Evolutionary conservation across 1,140 invertebrate species (phyloP).

Genomic region (Brachionus manjavacas): DNA sequence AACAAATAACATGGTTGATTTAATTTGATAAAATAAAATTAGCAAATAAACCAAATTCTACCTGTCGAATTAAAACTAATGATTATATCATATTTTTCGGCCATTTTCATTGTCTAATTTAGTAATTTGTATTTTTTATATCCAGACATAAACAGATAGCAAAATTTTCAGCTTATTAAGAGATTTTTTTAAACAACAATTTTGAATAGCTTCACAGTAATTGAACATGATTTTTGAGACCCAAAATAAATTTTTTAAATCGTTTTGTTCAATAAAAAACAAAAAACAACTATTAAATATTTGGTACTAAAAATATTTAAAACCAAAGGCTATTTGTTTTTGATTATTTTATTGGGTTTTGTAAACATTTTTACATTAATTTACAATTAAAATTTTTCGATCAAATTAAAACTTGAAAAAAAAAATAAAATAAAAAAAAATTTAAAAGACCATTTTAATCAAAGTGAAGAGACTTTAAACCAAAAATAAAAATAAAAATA

Average conservation of each 20-base stretch:
- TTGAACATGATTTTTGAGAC: too few species aligned
- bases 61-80: too few species aligned
- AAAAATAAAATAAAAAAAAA: neutral
- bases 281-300: neutral
- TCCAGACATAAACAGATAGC: neutral
- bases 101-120: neutral
- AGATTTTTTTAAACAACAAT: neutral
- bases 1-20: neutral
- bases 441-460: slow-evolving; percentile 15
- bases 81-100: neutral
- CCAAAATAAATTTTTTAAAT: too few species aligned
- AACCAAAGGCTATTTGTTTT: neutral
- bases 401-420: neutral
- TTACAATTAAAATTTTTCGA: slow-evolving; percentile 22
- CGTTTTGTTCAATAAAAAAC: neutral
- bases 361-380: slow-evolving; percentile 9
- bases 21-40: neutral
- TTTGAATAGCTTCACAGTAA: neutral
- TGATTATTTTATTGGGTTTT: slow-evolving; percentile 20
- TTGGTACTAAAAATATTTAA: neutral
- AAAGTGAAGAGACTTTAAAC: neutral
- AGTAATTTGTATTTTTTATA: neutral
- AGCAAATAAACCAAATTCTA: neutral
- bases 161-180: neutral
- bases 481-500: neutral